Evolutionary conservation across 2,113 vertebrate genomes (phyloP), one percentile per base, ranked within the genome.

Genomic region (Tenebrosternarchus preto): DNA sequence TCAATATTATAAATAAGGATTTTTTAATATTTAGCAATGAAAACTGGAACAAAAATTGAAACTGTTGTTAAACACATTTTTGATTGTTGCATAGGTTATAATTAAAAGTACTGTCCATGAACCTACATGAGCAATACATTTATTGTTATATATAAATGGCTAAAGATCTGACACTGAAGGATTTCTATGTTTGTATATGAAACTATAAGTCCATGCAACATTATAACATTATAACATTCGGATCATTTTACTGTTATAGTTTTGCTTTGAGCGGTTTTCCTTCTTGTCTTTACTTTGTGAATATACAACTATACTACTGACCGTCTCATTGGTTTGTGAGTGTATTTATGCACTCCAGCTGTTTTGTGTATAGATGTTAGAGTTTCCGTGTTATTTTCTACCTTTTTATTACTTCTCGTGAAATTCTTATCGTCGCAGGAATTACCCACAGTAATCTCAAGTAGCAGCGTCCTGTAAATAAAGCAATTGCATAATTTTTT

Each of bases 351-450:
- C 46, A 22, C 15, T 5, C 1, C 9, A 12, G 57, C 19, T 64
- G 57, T 39, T 60, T 50, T 31, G 5, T 76, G 43, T 64, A 66
- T 66, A 33, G 11, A 64, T 50, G 24, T 76, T 61, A 1, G 8
- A 77, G 20, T 73, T 80, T 57, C 17, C 27, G 29, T 50, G 61
- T 24, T 56, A 72, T 73, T 82, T 86, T 78, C 39, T 78, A 67
- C 63, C 73, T 20, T 78, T 80, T 82, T 82, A n/a, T 74, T 77
- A 66, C 29, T 53, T 22, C 19, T 73, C 53, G 25, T 73, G 74
- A 53, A 66, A 27, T 57, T 73, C 29, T 46, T 19, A 66, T 29
- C 72, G 60, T 82, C 22, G 25, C 53, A 53, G 36, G 20, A 68
- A 31, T 39, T 57, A 74, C 55, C n/a, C 56, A 69, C 4, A 9